Evolutionary conservation across 2,113 vertebrate species (phyloP).

Genomic region (Anarhynchus alexandrinus): DNA sequence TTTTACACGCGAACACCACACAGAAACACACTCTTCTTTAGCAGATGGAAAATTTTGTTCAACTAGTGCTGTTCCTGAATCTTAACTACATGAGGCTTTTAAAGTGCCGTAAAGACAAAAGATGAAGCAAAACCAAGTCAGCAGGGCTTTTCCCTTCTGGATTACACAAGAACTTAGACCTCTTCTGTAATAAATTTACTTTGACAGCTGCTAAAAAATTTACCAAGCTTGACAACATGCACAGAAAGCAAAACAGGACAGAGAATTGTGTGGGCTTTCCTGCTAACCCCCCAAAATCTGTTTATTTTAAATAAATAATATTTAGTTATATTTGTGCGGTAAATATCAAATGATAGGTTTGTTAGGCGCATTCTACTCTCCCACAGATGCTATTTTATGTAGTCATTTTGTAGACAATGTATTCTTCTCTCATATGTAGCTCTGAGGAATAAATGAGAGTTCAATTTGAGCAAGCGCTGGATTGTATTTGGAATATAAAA

Average conservation of each 20-base stretch:
- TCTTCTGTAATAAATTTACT: slow-evolving; percentile 73
- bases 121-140: slow-evolving; percentile 59
- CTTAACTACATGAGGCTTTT: slow-evolving; percentile 63
- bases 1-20: background rate
- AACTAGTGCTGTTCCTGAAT: slow-evolving; percentile 21
- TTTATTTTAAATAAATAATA: background rate
- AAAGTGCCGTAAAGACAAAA: slow-evolving; percentile 49
- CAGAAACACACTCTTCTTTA: background rate
- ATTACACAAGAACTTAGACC: slow-evolving; percentile 60
- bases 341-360: background rate
- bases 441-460: slow-evolving; percentile 2
- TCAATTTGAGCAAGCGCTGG: background rate
- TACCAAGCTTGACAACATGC: slow-evolving; percentile 66
- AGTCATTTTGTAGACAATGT: background rate
- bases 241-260: slow-evolving; percentile 62
- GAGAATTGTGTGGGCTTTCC: slow-evolving; percentile 34
- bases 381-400: background rate
- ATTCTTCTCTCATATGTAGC: background rate
- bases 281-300: background rate
- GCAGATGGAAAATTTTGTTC: slow-evolving; percentile 28
- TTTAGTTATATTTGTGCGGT: background rate
- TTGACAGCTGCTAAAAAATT: slow-evolving; percentile 77
- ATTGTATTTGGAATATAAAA: slow-evolving; percentile 54
- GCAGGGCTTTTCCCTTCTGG: slow-evolving; percentile 62
- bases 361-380: background rate